Evolutionary conservation across 2,797 vertebrate species (phyloP), one percentile per base, ranked within the genome.

Genomic region (Propithecus perrieri): DNA sequence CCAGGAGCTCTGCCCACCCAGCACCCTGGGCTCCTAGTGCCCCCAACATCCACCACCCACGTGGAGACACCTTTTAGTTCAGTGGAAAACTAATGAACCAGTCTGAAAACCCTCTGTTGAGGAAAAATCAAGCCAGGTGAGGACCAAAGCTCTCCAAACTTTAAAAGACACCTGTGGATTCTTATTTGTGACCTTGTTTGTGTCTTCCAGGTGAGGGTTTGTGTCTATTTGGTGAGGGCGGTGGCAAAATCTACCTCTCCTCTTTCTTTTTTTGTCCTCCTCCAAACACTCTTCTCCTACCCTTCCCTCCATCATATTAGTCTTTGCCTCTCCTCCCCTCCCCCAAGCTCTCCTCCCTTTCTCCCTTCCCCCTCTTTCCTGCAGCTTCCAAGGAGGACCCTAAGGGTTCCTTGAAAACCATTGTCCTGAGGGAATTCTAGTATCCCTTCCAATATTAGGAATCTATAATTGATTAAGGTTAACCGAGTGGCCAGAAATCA

Each of bases 401-500:
- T 33, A 50, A 95, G 46, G 28, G 10, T 20, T 81, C 26, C 84
- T 78, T 63, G 38, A 79, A 91, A 71, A 46, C 41, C 11, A 50
- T 13, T 79, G 57, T 79, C 63, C 75, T 63, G 12, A 18, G 14
- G 65, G 69, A 96, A 69, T 86, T 89, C 50, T 87, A 89, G 89
- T 38, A 88, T 71, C 50, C 1, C 53, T 86, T 88, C 48, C 61
- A 94, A 93, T 71, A 74, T 79, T 72, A 38, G 43, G 63, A 87
- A 90, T 85, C 20, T 95, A 88, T 88, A 33, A 59, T 83, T 75
- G 65, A 94, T 94, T 89, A 91, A 87, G 48, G 94, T 94, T 86
- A 96, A 91, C 72, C 7, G 38, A 83, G 59, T 67, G 41, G 48
- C 71, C 63, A 87, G 67, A 90, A 89, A 75, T 69, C 79, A 80